phyloP scores from a whole-genome alignment of 2,797 vertebrate species.

The Gobionotothen gibberifrons region DNA sequence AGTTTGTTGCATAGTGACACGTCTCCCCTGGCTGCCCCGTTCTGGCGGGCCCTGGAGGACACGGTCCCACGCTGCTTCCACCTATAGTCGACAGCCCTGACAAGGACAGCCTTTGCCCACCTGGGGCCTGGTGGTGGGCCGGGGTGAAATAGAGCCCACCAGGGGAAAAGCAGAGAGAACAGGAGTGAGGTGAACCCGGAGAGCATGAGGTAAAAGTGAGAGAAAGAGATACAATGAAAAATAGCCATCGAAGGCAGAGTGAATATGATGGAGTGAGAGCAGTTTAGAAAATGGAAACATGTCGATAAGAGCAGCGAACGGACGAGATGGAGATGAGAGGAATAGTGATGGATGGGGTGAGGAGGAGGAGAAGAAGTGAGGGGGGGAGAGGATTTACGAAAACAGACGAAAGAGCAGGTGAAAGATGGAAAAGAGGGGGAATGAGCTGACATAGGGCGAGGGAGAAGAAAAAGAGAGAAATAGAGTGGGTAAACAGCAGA shows the following conservation, averaged over 20 bases:
- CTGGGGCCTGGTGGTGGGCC: conserved; percentile 56
- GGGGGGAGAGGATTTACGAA: conserved; percentile 59
- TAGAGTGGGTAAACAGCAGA: conserved; percentile 74
- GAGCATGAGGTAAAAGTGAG: conserved; percentile 67
- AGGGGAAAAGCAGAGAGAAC: conserved; percentile 49
- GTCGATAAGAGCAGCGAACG: conserved; percentile 82
- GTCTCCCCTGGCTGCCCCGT: conserved; percentile 50
- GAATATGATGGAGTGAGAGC: conserved; percentile 84
- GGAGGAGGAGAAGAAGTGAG: conserved; percentile 64
- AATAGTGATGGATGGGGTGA: conserved; percentile 82
- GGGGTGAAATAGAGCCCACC: conserved; percentile 67
- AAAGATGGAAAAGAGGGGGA: conserved; percentile 79
- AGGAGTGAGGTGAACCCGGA: conserved; percentile 61
- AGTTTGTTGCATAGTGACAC: conserved; percentile 56
- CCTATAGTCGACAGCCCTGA: conserved; percentile 64
- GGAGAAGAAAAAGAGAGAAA: conserved; percentile 60
- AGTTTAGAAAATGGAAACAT: conserved; percentile 86
- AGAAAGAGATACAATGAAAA: conserved; percentile 76
- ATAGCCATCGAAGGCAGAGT: conserved; percentile 72
- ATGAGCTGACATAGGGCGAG: conserved; percentile 70
- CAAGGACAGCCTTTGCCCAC: conserved; percentile 76
- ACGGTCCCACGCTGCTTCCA: conserved; percentile 60
- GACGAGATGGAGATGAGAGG: conserved; percentile 82
- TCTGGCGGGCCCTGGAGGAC: conserved; percentile 59
- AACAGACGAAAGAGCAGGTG: conserved; percentile 66